Base-by-base conservation (phyloP, 2,113 vertebrate species). In the Scolopax mira region DNA sequence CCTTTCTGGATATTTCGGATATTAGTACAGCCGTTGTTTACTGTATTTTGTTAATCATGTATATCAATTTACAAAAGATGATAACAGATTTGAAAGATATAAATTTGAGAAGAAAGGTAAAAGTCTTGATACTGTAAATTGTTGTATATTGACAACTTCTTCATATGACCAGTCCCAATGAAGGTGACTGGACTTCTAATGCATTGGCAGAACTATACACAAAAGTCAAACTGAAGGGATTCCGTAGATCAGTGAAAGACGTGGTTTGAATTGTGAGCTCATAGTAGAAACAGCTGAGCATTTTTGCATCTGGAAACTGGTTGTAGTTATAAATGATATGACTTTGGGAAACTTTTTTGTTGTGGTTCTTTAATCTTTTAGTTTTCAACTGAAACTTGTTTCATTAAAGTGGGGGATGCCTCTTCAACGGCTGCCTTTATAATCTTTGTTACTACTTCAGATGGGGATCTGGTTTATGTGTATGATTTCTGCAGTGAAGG, bases 361-460 rank as follows among this genome's bases (percentile, higher is more conserved):
- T 97, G 90, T 92, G 88, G 97, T 73, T 93, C 97, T 97, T 98
- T 96, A 97, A 98, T 98, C 97, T 98, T 97, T 88, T 57, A 83
- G 89, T 98, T 98, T 97, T 96, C 86, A 95, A 88, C 72, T 79
- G 85, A 95, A 97, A 97, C 88, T 96, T 97, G 97, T 97, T 98
- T 98, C 97, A 98, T 98, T 98, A 98, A 97, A 97, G 88, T 91
- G 71, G 88, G 61, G 84, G 89, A 93, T 95, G 95, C 46, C 94
- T 97, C 92, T 97, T 97, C 95, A 89, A 96, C 83, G 83, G 33
- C 79, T 97, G 94, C 94, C 91, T 98, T 94, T 95, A 93, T 95
- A 96, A 95, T 97, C 95, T 91, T 79, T 92, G 88, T 95, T 97
- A 83, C 90, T 96, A 52, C 80, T 90, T 96, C 83, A 91, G 94